Percentiles rank a stretch among this genome's conserved stretches.
Conservation (phyloP, 2,888 invertebrate genomes). For the Myopa testacea region DNA sequence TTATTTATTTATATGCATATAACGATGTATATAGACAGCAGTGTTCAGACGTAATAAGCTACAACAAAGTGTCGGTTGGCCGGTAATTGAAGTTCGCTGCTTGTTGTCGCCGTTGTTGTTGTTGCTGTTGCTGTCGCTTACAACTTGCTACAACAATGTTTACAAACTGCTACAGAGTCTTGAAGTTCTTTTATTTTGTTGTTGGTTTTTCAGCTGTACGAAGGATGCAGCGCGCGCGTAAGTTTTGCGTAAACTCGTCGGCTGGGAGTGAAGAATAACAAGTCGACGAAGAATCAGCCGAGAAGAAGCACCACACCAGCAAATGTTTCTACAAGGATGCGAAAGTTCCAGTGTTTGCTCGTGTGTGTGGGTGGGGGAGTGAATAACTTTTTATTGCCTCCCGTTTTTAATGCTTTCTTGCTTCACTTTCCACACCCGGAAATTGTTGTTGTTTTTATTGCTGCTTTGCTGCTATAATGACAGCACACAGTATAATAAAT, state of each 20-base stretch:
- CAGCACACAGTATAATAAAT: constrained; percentile 58
- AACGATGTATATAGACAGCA: background rate
- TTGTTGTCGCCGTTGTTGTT: constrained; percentile 8
- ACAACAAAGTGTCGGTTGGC: constrained; percentile 46
- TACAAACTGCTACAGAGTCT: constrained; percentile 48
- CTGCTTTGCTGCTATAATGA: background rate
- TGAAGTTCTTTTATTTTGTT: background rate
- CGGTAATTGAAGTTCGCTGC: background rate
- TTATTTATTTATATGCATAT: constrained; percentile 59
- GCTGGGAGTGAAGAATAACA: constrained; percentile 26
- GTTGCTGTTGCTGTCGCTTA: constrained; percentile 38
- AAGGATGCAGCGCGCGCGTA: constrained; percentile 14
- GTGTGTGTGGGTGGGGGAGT: constrained; percentile 37
- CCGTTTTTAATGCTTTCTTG: constrained; percentile 38
- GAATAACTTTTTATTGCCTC: constrained; percentile 48
- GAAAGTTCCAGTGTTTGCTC: constrained; percentile 4
- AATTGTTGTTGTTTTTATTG: constrained; percentile 15
- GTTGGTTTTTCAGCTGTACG: constrained; percentile 40
- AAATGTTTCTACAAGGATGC: constrained; percentile 39
- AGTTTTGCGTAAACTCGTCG: constrained; percentile 20
- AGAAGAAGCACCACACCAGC: background rate
- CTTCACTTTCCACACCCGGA: background rate
- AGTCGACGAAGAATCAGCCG: background rate
- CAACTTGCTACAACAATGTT: constrained; percentile 45
- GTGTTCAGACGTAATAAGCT: constrained; percentile 62